Evolutionary conservation across 1,140 invertebrate species (phyloP).

Genomic region (Diorhabda elongata): DNA sequence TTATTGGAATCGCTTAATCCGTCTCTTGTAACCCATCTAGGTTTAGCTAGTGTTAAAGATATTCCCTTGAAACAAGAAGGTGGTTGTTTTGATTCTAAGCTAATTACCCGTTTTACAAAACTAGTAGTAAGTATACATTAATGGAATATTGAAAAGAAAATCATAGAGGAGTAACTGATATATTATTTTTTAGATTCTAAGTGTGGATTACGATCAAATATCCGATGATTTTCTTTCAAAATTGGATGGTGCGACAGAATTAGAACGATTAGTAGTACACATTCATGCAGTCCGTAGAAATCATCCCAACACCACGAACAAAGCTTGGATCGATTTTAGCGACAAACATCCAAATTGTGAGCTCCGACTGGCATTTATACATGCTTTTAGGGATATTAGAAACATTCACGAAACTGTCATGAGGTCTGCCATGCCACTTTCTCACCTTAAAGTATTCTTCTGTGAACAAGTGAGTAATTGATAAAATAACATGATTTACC

Average conservation of each 20-base stretch:
- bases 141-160: neutral
- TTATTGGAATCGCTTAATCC: constrained; percentile 1
- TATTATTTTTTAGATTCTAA: constrained; percentile 54
- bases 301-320: constrained; percentile 60
- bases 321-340: constrained; percentile 60
- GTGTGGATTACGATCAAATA: constrained; percentile 71
- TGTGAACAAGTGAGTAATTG: constrained; percentile 58
- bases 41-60: constrained; percentile 8
- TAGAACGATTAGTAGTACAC: constrained; percentile 64
- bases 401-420: constrained; percentile 61
- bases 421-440: constrained; percentile 66
- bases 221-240: constrained; percentile 55
- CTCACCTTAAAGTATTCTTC: constrained; percentile 70
- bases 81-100: neutral
- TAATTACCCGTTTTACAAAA: constrained; percentile 5
- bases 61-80: neutral
- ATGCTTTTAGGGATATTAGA: constrained; percentile 65
- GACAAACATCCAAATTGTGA: constrained; percentile 55
- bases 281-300: constrained; percentile 59
- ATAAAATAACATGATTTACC: constrained; percentile 4
- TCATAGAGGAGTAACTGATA: neutral
- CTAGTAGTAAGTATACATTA: neutral
- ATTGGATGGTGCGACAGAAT: constrained; percentile 42
- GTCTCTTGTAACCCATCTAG: constrained; percentile 7
- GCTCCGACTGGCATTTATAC: constrained; percentile 67